A percentile compares a stretch with the other conserved stretches of the same genome.
Conservation (phyloP, 2,888 invertebrate species). For the Lacanobia oleracea region DNA sequence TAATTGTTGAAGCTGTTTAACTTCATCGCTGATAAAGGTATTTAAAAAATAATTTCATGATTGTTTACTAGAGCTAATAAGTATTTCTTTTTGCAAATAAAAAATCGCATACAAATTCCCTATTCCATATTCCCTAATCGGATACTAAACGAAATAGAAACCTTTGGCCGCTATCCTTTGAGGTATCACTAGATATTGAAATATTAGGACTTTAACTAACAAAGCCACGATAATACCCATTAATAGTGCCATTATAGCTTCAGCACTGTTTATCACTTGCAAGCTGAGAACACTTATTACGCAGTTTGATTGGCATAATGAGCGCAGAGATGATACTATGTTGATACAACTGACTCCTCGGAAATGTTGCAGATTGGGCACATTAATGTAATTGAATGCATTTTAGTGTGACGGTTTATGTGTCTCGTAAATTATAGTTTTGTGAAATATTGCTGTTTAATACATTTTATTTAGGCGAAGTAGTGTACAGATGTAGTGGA, state of each 20-base stretch:
- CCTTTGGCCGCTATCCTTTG: too few species aligned
- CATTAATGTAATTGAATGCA: slow-evolving; percentile 15
- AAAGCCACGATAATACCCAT: too few species aligned
- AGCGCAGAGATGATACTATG: background rate
- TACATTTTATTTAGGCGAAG: background rate
- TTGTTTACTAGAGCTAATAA: too few species aligned
- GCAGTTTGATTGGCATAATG: slow-evolving; percentile 8
- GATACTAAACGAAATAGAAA: too few species aligned
- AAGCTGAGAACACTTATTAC: slow-evolving; percentile 26
- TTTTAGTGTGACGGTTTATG: background rate
- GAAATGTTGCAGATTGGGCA: slow-evolving; percentile 30
- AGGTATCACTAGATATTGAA: background rate
- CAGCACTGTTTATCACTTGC: slow-evolving; percentile 23
- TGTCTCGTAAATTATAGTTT: slow-evolving; percentile 5
- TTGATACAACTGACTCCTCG: slow-evolving; percentile 23
- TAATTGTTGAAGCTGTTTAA: too few species aligned
- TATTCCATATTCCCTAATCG: too few species aligned
- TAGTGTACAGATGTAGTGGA: background rate
- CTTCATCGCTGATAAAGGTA: too few species aligned
- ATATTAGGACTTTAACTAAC: background rate
- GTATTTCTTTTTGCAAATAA: too few species aligned
- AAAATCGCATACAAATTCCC: too few species aligned
- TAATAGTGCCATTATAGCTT: too few species aligned
- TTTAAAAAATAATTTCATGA: too few species aligned
- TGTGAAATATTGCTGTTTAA: background rate